Evolutionary conservation across 2,888 invertebrate genomes (phyloP).

Genomic region (Meteorus colon): DNA sequence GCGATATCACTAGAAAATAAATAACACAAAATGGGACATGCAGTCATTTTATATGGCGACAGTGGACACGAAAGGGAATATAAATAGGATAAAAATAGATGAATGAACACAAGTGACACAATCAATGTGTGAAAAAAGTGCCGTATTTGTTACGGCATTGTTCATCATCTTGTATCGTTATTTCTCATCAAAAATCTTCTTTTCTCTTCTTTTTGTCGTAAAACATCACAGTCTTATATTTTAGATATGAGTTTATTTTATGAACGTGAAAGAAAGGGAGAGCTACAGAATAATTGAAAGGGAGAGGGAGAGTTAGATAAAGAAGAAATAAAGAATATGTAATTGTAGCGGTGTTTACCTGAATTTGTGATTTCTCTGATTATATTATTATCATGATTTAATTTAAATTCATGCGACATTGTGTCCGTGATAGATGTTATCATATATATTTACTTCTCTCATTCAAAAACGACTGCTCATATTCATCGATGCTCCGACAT

Average conservation of each 20-base stretch:
- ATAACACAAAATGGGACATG: conserved; percentile 8
- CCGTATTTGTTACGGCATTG: background rate
- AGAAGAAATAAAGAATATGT: background rate
- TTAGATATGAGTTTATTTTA: background rate
- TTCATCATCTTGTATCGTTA: background rate
- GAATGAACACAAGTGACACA: background rate
- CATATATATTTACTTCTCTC: background rate
- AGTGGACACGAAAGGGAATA: conserved; percentile 1
- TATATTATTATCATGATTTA: background rate
- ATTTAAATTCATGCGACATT: background rate
- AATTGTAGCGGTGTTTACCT: conserved; percentile 3
- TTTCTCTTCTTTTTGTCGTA: background rate
- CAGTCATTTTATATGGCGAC: background rate
- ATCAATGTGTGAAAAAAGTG: background rate
- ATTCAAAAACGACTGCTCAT: background rate
- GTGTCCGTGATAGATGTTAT: background rate
- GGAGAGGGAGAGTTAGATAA: background rate
- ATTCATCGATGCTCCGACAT: background rate
- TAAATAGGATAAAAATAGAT: background rate
- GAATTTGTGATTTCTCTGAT: conserved; percentile 10
- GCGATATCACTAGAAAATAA: conserved; percentile 49
- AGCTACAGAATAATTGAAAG: background rate
- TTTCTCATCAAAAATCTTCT: background rate
- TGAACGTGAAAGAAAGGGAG: background rate
- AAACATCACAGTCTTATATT: conserved; percentile 1